A percentile compares a stretch with the other conserved stretches of the same genome.
These are phyloP conservation scores for Vulpes lagopus DNA, from an alignment of 2,113 vertebrate genomes.

Conservation along the genomic window DNA sequence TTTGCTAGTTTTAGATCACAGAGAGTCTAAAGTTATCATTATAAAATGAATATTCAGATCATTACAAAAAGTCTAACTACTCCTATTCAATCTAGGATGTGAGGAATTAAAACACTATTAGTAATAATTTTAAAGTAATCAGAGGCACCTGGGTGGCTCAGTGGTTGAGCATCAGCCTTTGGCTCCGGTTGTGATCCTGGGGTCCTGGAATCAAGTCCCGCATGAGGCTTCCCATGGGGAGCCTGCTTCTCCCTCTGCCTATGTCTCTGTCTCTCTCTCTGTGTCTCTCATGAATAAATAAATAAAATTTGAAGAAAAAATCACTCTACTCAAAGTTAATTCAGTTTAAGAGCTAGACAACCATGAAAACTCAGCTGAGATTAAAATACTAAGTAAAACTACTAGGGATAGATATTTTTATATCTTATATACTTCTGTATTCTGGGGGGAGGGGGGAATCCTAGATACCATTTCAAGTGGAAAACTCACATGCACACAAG, in stretches of 20 bases:
- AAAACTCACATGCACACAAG: neutral
- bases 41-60: neutral
- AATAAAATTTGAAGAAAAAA: no score
- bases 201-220: no score
- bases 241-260: no score
- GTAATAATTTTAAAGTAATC: constrained; percentile 25
- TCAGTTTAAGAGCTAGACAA: constrained; percentile 10
- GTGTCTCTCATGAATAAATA: no score
- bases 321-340: neutral
- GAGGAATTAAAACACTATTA: neutral
- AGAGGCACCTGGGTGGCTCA: no score
- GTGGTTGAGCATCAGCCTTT: no score
- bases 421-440: neutral
- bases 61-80: neutral
- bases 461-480: neutral
- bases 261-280: no score
- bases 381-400: neutral
- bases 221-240: no score
- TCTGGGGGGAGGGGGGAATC: neutral
- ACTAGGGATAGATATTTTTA: neutral
- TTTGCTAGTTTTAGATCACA: constrained; percentile 3
- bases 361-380: neutral
- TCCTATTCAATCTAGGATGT: neutral
- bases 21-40: neutral
- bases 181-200: no score